phyloP scores from a whole-genome alignment of 1,140 invertebrate species.

The Portunus trituberculatus region DNA sequence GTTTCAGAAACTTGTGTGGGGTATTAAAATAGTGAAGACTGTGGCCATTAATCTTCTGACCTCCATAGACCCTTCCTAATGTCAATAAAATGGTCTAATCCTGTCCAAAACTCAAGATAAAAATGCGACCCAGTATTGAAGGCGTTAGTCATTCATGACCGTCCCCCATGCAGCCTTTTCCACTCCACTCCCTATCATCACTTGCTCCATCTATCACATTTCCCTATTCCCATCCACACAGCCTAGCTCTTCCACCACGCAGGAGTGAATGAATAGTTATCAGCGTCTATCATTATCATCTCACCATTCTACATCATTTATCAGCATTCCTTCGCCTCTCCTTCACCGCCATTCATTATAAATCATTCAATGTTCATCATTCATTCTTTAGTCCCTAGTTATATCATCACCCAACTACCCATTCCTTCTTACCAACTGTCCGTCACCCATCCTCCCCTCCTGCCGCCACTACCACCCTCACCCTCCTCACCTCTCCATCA shows the following conservation, averaged over 20 bases:
- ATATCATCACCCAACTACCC: neutral
- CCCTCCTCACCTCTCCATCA: neutral
- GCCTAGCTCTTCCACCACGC: neutral
- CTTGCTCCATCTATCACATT: too few relatives aligned
- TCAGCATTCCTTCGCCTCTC: neutral
- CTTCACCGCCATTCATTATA: neutral
- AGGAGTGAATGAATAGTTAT: too few relatives aligned
- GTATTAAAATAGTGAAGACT: too few relatives aligned
- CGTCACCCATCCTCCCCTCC: neutral
- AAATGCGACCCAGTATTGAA: too few relatives aligned
- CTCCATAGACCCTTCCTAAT: too few relatives aligned
- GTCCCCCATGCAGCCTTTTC: too few relatives aligned
- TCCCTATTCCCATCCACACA: neutral
- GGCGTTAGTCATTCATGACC: too few relatives aligned
- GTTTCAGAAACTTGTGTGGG: too few relatives aligned
- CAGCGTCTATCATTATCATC: neutral
- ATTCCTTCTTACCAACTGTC: neutral
- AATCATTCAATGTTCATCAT: neutral
- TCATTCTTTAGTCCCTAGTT: neutral
- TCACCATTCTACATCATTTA: neutral
- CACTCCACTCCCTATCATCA: too few relatives aligned
- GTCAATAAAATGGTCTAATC: too few relatives aligned
- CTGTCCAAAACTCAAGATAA: too few relatives aligned
- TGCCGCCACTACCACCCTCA: neutral
- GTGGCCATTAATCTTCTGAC: too few relatives aligned